Conservation (phyloP, 2,888 invertebrate genomes). For the Palloptera scutellata region DNA sequence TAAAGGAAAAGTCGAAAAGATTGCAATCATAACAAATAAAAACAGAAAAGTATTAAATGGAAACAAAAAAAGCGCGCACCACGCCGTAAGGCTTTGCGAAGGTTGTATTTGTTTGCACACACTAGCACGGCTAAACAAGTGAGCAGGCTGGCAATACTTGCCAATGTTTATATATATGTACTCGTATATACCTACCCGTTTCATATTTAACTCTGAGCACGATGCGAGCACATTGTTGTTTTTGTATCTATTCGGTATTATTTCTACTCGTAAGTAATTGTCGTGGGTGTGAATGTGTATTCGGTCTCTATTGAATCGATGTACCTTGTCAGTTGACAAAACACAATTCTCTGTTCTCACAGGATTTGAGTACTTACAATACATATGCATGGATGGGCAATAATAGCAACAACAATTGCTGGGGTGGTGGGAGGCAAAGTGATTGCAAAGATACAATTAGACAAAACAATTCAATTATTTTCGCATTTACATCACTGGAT, state of each 20-base stretch:
- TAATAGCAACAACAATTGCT: no score
- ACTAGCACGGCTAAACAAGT: background rate
- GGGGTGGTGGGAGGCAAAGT: no score
- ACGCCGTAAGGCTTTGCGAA: constrained; percentile 24
- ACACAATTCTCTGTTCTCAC: no score
- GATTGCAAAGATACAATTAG: no score
- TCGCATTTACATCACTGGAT: no score
- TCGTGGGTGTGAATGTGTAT: background rate
- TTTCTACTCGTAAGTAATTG: background rate
- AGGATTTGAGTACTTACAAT: no score
- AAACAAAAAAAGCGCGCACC: constrained; percentile 35
- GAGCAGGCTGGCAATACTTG: background rate
- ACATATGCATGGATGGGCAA: no score
- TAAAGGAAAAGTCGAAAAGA: constrained; percentile 16
- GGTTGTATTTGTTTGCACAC: constrained; percentile 35
- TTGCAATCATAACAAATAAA: constrained; percentile 19
- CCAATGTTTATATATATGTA: no score
- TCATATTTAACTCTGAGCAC: background rate
- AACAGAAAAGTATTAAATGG: background rate
- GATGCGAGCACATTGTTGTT: background rate
- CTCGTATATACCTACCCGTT: background rate
- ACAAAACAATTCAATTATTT: no score
- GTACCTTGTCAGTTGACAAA: no score
- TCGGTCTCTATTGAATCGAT: no score
- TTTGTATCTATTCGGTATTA: background rate